Base-by-base conservation (phyloP, 2,888 invertebrate genomes). In the Tetranychus truncatus region DNA sequence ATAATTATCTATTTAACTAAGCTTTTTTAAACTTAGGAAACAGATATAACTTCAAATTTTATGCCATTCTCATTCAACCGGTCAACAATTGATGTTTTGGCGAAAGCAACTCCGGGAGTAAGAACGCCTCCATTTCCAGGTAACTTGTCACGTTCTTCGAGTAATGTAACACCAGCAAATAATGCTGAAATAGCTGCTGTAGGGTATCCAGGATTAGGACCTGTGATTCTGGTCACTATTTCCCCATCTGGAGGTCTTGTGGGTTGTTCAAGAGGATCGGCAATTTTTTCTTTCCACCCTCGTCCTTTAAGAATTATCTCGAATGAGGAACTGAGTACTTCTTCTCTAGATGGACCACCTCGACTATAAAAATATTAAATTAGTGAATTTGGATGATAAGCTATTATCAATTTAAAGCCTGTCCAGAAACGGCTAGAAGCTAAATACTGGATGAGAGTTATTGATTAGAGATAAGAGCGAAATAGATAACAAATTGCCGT, bases 41-140 rank as follows among this genome's bases (percentile, higher is more conserved):
- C 7, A 15, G 55, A 55, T 55, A 55, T 55, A 55, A 55, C 55
- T 15, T 55, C 55, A 55, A 55, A 55, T 55, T 55, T 55, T 9
- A 55, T 55, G 6, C 55, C 15, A 15, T 55, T 55, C 7, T 15
- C 55, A 55, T 15, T 55, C 7, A 55, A 55, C 7, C 55, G 55
- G 15, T 55, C 55, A 15, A 55, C 55, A 8, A 55, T 55, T 6
- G 55, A 55, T 9, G 72, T 72, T 45, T 72, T 72, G 1, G 85
- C 85, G 84, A 95, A 95, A 0, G 92, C 92, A 15, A 88, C 88
- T 1, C 89, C 94, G 0, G 95, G 91, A 0, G 95, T 86, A 76
- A 89, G 84, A 1, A 95, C 93, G 9, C 95, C 95, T 20, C 72
- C 44, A 44, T 4, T 45, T 44, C 24, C 45, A n/a, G n/a, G n/a